phyloP scores from a whole-genome alignment of 2,797 vertebrate genomes.

The Threskiornis aethiopicus region DNA sequence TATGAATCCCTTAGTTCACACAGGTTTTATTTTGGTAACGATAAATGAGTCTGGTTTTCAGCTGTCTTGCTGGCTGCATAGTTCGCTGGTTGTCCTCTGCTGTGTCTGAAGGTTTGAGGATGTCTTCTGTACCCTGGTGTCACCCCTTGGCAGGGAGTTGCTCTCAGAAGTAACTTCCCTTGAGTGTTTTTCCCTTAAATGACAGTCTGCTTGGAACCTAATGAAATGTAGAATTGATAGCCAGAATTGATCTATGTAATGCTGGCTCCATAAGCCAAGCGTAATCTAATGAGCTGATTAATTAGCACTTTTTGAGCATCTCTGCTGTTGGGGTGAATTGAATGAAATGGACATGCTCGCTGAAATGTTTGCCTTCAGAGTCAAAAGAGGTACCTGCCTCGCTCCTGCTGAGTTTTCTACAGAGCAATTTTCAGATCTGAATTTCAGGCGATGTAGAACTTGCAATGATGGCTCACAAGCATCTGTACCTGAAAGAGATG shows the following conservation, averaged over 20 bases:
- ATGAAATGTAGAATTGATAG: background rate
- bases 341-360: background rate
- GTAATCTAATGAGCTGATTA: background rate
- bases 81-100: background rate
- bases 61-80: background rate
- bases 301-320: background rate
- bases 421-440: background rate
- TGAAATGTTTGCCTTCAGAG: background rate
- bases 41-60: background rate
- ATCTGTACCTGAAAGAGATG: background rate
- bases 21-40: background rate
- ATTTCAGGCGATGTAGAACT: background rate
- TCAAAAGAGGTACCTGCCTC: background rate
- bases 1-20: background rate
- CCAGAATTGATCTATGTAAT: background rate
- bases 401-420: background rate
- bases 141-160: background rate
- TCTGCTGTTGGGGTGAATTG: background rate
- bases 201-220: background rate
- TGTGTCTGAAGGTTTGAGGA: background rate
- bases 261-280: rapidly evolving
- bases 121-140: rapidly evolving
- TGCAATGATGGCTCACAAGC: background rate
- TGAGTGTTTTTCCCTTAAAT: background rate
- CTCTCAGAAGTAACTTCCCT: background rate